A percentile compares a stretch with the other conserved stretches of the same genome.
These are phyloP conservation scores for Eupithecia insigniata DNA, from an alignment of 2,888 invertebrate genomes.

Conservation along the genomic window DNA sequence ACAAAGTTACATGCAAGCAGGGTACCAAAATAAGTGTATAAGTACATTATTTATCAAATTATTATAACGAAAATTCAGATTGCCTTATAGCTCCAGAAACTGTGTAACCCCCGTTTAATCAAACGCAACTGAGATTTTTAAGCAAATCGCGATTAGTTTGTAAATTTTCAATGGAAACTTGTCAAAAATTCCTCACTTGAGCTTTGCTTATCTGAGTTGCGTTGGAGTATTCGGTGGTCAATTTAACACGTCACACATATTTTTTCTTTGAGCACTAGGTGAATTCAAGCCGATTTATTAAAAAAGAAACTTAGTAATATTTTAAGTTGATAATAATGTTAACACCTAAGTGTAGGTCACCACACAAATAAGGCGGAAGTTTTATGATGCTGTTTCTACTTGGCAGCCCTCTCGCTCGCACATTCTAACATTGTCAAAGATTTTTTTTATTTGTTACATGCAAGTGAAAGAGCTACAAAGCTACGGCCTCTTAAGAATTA, in stretches of 20 bases:
- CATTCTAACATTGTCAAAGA: neutral
- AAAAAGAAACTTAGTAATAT: slow-evolving; percentile 40
- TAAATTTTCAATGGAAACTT: neutral
- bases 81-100: neutral
- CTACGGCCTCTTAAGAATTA: slow-evolving; percentile 50
- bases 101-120: neutral
- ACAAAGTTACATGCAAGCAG: slow-evolving; percentile 75
- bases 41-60: slow-evolving; percentile 65
- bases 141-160: neutral
- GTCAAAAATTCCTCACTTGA: neutral
- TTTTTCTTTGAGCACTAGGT: neutral
- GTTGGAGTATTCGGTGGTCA: neutral
- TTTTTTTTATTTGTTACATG: neutral
- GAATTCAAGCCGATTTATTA: neutral
- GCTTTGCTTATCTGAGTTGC: neutral
- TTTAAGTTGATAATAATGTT: slow-evolving; percentile 43
- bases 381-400: slow-evolving; percentile 44
- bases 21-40: slow-evolving; percentile 80
- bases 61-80: slow-evolving; percentile 49
- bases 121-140: slow-evolving; percentile 16
- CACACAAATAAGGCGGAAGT: slow-evolving; percentile 80
- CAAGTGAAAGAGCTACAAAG: slow-evolving; percentile 11
- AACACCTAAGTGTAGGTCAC: slow-evolving; percentile 52
- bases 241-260: too few species aligned
- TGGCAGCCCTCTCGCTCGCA: slow-evolving; percentile 7